Evolutionary conservation across 1,140 invertebrate genomes (phyloP).

Genomic region (Archivesica marissinica): DNA sequence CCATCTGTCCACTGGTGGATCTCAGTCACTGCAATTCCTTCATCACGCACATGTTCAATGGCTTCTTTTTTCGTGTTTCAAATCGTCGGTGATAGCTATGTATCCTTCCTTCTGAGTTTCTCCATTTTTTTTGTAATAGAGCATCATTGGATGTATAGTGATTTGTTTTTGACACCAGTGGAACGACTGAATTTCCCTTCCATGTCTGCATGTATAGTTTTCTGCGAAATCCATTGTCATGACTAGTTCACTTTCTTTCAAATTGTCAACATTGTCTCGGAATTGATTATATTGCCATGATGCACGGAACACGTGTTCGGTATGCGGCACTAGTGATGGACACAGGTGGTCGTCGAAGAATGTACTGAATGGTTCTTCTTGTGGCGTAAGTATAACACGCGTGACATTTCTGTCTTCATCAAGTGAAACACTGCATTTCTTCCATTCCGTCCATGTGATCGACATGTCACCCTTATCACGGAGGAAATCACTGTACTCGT

Average conservation of each 20-base stretch:
- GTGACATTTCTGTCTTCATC: not conserved
- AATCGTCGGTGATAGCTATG: constrained; percentile 4
- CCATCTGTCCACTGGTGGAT: constrained; percentile 36
- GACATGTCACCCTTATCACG: not conserved
- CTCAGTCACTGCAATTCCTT: not conserved
- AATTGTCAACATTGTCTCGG: not conserved
- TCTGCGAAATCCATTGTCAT: constrained; percentile 34
- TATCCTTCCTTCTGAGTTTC: not conserved
- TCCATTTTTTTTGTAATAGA: constrained; percentile 13
- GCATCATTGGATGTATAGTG: constrained; percentile 17
- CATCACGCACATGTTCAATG: not conserved
- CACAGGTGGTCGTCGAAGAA: not conserved
- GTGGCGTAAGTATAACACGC: not conserved
- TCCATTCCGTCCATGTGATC: not conserved
- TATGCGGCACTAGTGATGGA: not conserved
- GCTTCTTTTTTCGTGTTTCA: constrained; percentile 7
- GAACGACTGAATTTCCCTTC: constrained; percentile 16
- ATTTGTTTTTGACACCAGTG: constrained; percentile 29
- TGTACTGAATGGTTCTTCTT: not conserved
- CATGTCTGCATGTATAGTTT: constrained; percentile 26
- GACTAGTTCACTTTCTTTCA: constrained; percentile 6
- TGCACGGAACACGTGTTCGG: not conserved
- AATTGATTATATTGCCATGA: constrained; percentile 24
- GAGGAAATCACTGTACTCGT: not conserved
- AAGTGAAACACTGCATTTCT: not conserved